Conservation (phyloP, 2,888 invertebrate species). For the Andrena chrysosceles region DNA sequence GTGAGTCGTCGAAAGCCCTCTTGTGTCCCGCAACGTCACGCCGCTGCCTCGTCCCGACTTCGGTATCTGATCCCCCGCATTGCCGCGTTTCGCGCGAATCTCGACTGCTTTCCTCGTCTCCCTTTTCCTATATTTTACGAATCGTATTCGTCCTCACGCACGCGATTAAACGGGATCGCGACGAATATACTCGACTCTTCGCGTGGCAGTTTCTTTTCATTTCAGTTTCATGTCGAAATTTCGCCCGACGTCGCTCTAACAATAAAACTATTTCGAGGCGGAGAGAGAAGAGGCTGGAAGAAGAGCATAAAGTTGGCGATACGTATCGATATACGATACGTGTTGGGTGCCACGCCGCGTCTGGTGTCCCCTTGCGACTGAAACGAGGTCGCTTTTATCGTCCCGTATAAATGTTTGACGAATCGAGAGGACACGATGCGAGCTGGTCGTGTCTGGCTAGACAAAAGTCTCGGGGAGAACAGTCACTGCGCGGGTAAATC, state of each 20-base stretch:
- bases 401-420: conserved; percentile 58
- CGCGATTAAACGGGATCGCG: neutral
- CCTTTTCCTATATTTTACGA: neutral
- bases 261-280: neutral
- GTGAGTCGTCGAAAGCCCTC: conserved; percentile 77
- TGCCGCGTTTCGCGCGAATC: conserved; percentile 18
- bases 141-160: neutral
- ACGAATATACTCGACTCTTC: neutral
- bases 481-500: neutral
- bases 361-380: conserved; percentile 16
- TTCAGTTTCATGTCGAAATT: conserved; percentile 33
- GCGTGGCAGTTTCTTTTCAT: conserved; percentile 10
- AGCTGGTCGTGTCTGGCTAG: conserved; percentile 3
- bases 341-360: neutral
- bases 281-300: neutral
- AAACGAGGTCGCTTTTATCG: conserved; percentile 50
- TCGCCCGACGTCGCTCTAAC: conserved; percentile 45
- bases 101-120: neutral
- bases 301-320: conserved; percentile 44
- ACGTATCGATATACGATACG: conserved; percentile 21
- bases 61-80: conserved; percentile 32
- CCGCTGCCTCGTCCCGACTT: conserved; percentile 16
- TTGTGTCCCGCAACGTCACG: conserved; percentile 33
- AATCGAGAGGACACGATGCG: conserved; percentile 32
- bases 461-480: neutral